Base-by-base conservation (phyloP, 2,113 vertebrate genomes). In the Pluvialis apricaria region DNA sequence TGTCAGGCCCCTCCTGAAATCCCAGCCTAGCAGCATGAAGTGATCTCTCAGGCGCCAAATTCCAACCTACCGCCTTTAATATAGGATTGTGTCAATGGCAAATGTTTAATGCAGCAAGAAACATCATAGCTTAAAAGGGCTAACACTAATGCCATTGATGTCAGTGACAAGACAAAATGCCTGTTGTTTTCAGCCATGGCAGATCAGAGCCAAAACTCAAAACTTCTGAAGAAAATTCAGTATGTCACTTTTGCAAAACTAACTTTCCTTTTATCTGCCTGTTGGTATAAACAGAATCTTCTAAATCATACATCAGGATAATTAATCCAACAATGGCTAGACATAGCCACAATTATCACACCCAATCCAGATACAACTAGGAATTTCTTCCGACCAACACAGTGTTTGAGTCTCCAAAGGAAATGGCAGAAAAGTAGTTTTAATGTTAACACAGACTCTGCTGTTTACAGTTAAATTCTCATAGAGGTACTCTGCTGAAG, bases 201-300 rank as follows among this genome's bases (percentile, higher is more conserved):
- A 75, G 38, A 93, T 47, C 51, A 86, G 55, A 96, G 32, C 13
- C 5, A 5, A 62, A 93, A 60, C 25, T 66, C 51, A 64, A 57
- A 88, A 84, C 42, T 75, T 80, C 71, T 58, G 60, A 88, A 80
- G 38, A 70, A 73, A 71, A 81, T 62, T 64, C 85, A 93, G 51
- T 34, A 49, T 60, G 32, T 60, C 22, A 64, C n/a, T 92, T 90
- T 22, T 71, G 44, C 47, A 90, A 92, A 96, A 78, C 44, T 90
- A 86, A 86, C 57, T 86, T 96, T 70, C 80, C 57, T 93, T 94
- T 96, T 92, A 93, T 94, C 69, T 81, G 60, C 44, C 82, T 40
- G 20, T n/a, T 75, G 68, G 38, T 82, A 93, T 92, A 88, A 96
- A 90, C 70, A 90, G 13, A 52, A 34, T 77, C 54, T 87, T 91